These are phyloP conservation scores for Battus philenor DNA, from an alignment of 1,140 invertebrate genomes.

Conservation along the genomic window DNA sequence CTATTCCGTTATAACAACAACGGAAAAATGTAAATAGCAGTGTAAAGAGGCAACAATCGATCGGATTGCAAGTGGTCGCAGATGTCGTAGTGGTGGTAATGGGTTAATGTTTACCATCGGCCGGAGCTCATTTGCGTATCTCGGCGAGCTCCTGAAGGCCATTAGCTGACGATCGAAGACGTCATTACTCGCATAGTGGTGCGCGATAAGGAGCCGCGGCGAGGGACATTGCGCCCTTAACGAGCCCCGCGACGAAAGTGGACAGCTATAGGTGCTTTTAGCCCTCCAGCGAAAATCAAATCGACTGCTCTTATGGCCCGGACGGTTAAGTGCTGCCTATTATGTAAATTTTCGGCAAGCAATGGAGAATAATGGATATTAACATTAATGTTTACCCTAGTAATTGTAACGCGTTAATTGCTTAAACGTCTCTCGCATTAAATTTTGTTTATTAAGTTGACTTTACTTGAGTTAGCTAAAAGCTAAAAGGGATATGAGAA, in stretches of 20 bases:
- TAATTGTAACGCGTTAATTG: slow-evolving; percentile 11
- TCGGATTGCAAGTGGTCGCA: background rate
- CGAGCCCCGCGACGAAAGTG: slow-evolving; percentile 47
- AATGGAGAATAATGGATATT: slow-evolving; percentile 11
- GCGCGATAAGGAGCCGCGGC: slow-evolving; percentile 49
- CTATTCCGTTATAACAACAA: background rate
- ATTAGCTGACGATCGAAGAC: slow-evolving; percentile 67
- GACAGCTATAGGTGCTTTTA: slow-evolving; percentile 39
- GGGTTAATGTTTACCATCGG: slow-evolving; percentile 23
- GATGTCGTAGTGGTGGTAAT: slow-evolving; percentile 14
- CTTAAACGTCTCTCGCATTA: too few relatives aligned
- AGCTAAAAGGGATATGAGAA: too few relatives aligned
- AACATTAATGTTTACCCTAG: slow-evolving; percentile 9
- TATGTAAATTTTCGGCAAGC: slow-evolving; percentile 14
- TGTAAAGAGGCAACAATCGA: too few relatives aligned
- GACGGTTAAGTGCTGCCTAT: slow-evolving; percentile 11
- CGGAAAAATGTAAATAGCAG: background rate
- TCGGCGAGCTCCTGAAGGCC: slow-evolving; percentile 62
- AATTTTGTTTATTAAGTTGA: too few relatives aligned
- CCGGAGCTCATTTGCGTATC: slow-evolving; percentile 72
- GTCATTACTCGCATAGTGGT: slow-evolving; percentile 61
- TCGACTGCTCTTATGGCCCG: slow-evolving; percentile 5
- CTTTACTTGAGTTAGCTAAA: too few relatives aligned
- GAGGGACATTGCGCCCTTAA: slow-evolving; percentile 45
- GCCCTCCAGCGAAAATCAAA: slow-evolving; percentile 21